Base-by-base conservation (phyloP, 2,797 vertebrate species). In the Amniataba percoides region DNA sequence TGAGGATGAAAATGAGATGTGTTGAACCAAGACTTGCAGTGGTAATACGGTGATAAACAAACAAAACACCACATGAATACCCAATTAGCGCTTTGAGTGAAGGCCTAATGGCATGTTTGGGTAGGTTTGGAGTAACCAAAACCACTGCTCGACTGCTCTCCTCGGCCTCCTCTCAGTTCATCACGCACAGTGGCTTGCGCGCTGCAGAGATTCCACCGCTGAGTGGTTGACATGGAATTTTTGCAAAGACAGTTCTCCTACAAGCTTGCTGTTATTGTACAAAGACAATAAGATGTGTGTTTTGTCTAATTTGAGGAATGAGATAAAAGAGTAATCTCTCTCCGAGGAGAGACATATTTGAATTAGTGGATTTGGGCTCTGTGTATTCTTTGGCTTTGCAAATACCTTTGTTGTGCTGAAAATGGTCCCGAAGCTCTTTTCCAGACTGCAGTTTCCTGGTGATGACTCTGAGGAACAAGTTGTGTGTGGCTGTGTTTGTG, bases 1-100 rank as follows among this genome's bases (percentile, higher is more conserved):
- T 25, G 65, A 77, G 83, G 84, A 94, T 93, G 92, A 94, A 95
- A 95, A 93, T 92, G 88, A 93, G 91, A 93, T 91, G 82, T 84
- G 88, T 86, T 88, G 81, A 89, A 92, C 69, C 85, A 87, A 89
- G 89, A 89, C 93, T 80, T 87, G 86, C 84, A 79, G 65, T 78
- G 86, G 84, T 87, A 90, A 88, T 85, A 78, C 43, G 45, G 78
- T 59, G 88, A 93, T 91, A 94, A 94, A 94, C 85, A 92, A 91
- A 91, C 90, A 89, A 85, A 88, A 87, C 87, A 23, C 82, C 73
- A 74, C 87, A 80, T 88, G 86, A 90, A 93, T 91, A 90, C 82
- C 76, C 88, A 92, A 90, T 93, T 84, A 88, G 73, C 70, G 88
- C 79, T 86, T 71, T 74, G 82, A 87, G 72, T 74, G 78, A 85